Base-by-base conservation (phyloP, 2,113 vertebrate species). In the Myrmophylax atrothorax region DNA sequence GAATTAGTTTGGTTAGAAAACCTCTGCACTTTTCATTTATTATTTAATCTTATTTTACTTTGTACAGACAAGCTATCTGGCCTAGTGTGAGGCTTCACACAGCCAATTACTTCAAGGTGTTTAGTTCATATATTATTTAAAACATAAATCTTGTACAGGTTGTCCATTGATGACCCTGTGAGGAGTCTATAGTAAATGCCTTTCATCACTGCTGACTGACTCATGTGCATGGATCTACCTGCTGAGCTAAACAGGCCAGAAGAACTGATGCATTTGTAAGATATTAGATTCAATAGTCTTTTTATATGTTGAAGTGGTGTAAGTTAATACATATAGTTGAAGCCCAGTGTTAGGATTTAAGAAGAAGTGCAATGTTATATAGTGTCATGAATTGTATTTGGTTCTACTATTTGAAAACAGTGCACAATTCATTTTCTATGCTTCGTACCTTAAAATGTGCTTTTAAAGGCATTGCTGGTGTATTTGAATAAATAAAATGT, bases 111-210 rank as follows among this genome's bases (percentile, higher is more conserved):
- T 98, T 98, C 97, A 98, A 98, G 98, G 97, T 98, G 98, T 98
- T 98, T 98, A 98, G 98, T 98, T 98, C 98, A 98, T 99, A 97
- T 98, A 98, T 98, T 98, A 98, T 98, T 98, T 97, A 98, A 97
- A 96, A 95, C 94, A 96, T 98, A 98, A 98, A 98, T 98, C 98
- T 98, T 98, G 98, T 98, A 98, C 98, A 98, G 98, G 98, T 98
- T 98, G 98, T 98, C 98, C 96, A 97, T 85, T 95, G 97, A 98
- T 19, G 97, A 98, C 98, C 98, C 97, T 97, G 96, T 81, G 95
- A 98, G 97, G 96, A 98, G 97, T 97, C 97, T 97, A 87, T 93
- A 97, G 97, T 97, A 97, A 97, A 95, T 95, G 93, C 95, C 97
- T 99, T 99, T 99, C 98, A 99, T 99, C 98, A 97, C 73, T 96